Evolutionary conservation across 2,797 vertebrate genomes (phyloP).

Genomic region (Lagocephalus sceleratus): DNA sequence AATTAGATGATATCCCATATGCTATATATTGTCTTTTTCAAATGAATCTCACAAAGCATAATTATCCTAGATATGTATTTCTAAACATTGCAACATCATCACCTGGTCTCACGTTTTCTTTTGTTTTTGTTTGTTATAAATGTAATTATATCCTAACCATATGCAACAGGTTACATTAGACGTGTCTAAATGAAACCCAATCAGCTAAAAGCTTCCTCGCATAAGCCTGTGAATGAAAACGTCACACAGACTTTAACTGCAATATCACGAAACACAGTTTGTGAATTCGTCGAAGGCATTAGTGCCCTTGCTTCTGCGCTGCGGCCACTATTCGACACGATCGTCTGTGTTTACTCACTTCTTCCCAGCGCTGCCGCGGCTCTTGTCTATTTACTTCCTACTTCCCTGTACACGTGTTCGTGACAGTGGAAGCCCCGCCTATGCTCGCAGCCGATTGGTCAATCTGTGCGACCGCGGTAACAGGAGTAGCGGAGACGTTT

Average conservation of each 20-base stretch:
- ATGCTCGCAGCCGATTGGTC: constrained; percentile 48
- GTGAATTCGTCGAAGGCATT: constrained; percentile 1
- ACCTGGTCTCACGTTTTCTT: no score
- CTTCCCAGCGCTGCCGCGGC: constrained; percentile 29
- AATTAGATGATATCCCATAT: no score
- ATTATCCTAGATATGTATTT: neutral
- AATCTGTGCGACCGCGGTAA: neutral
- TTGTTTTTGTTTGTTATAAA: no score
- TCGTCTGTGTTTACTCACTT: constrained; percentile 48
- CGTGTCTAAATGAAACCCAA: neutral
- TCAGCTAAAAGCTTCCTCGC: neutral
- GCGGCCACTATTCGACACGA: neutral
- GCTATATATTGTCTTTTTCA: no score
- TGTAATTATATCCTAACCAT: no score
- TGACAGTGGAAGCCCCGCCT: constrained; percentile 43
- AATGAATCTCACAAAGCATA: no score
- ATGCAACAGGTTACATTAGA: no score
- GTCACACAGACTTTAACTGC: neutral
- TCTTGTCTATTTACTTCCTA: constrained; percentile 73
- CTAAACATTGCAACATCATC: no score
- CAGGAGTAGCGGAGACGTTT: no score
- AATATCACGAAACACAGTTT: neutral
- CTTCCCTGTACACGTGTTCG: constrained; percentile 74
- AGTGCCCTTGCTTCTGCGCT: neutral
- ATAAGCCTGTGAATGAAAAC: neutral